Evolutionary conservation across 2,797 vertebrate genomes (phyloP), one percentile per base, ranked within the genome.

Genomic region (Chaunax sp.): DNA sequence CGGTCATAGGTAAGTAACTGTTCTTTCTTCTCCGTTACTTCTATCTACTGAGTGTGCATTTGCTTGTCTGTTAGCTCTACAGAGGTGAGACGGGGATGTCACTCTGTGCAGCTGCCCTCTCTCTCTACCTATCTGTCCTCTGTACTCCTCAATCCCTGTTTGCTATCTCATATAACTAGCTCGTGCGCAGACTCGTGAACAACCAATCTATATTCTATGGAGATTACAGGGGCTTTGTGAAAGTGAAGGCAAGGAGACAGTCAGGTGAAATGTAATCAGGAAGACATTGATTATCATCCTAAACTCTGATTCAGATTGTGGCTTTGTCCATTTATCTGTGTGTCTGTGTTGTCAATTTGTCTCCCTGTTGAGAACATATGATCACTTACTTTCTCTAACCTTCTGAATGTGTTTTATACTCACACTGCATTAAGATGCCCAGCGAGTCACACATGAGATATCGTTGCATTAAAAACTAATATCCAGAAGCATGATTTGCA

Each of bases 181-280:
- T 79, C 51, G 81, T 90, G 87, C 45, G 9, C 80, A 59, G 83
- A 88, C 80, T 90, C 78, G 78, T 63, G 77, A 87, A 35, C 66
- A 60, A 54, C 58, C 73, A 72, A 85, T 88, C 81, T 84, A 75
- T 80, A 84, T 85, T 88, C 83, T 64, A 59, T 30, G 63, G 69
- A 72, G 82, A 83, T 80, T 69, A 71, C 50, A 20, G 52, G 49
- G 72, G 82, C 65, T 87, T 87, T 89, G 72, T 74, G 52, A 82
- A 77, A 87, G 83, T 79, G 71, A 87, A 80, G 64, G 72, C 77
- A 63, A 75, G 64, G 62, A 60, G 62, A 81, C 62, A 78, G 63
- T 74, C 50, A 35, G 73, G 65, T 75, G 66, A 85, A 82, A 83
- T 75, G 83, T 81, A 89, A 89, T 90, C 86, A 77, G 73, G 69